Conservation (phyloP, 1,140 invertebrate species). For the Lysiphlebus fabarum region DNA sequence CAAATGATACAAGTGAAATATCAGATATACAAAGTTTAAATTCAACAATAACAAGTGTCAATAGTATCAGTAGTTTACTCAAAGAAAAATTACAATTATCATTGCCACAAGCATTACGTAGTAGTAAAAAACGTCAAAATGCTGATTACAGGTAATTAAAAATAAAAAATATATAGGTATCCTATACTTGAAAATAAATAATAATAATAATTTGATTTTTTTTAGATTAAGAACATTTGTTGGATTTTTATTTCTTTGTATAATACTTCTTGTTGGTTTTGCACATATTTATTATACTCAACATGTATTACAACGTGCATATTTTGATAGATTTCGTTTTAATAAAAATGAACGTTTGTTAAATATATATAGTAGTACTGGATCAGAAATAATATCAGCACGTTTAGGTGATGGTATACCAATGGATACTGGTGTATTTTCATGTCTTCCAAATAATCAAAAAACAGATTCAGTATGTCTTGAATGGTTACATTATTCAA, state of each 20-base stretch:
- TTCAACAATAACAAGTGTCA: slow-evolving; percentile 77
- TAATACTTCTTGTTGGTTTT: slow-evolving; percentile 77
- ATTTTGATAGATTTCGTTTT: slow-evolving; percentile 80
- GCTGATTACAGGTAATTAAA: slow-evolving; percentile 47
- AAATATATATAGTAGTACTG: slow-evolving; percentile 67
- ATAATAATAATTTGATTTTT: slow-evolving; percentile 4
- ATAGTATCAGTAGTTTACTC: slow-evolving; percentile 76
- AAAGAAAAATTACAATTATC: slow-evolving; percentile 76
- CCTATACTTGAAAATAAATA: not conserved
- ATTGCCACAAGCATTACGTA: slow-evolving; percentile 48
- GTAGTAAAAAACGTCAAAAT: slow-evolving; percentile 48
- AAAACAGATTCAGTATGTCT: slow-evolving; percentile 64
- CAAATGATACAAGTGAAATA: slow-evolving; percentile 41
- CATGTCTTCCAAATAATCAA: slow-evolving; percentile 65
- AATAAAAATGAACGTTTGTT: slow-evolving; percentile 75
- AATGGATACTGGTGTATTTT: slow-evolving; percentile 59
- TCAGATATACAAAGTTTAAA: slow-evolving; percentile 55
- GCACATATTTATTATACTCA: slow-evolving; percentile 80
- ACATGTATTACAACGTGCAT: slow-evolving; percentile 74
- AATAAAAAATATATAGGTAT: not conserved
- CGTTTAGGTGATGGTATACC: slow-evolving; percentile 63
- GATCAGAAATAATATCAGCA: slow-evolving; percentile 69
- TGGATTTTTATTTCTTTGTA: slow-evolving; percentile 72
- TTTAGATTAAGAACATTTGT: slow-evolving; percentile 76
- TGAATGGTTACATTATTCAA: slow-evolving; percentile 74